phyloP scores from a whole-genome alignment of 2,888 invertebrate species.

The Cyclophora punctaria region DNA sequence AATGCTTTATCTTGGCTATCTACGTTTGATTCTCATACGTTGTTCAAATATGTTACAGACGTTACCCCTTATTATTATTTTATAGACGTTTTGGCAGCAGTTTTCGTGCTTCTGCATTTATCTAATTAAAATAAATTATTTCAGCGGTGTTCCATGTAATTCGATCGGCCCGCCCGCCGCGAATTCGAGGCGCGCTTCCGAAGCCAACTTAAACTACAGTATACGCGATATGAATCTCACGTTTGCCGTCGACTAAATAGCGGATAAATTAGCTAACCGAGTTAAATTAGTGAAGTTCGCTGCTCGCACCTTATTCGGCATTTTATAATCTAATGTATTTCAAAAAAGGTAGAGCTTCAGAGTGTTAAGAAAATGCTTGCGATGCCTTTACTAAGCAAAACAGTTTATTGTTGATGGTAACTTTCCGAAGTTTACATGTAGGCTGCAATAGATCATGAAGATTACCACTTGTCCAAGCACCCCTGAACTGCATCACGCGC shows the following conservation, averaged over 20 bases:
- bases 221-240: slow-evolving; percentile 67
- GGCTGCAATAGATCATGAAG: slow-evolving; percentile 24
- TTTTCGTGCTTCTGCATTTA: slow-evolving; percentile 1
- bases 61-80: too few species aligned
- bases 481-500: slow-evolving; percentile 18
- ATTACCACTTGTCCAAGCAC: slow-evolving; percentile 14
- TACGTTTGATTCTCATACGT: slow-evolving; percentile 16
- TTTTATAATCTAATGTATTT: slow-evolving; percentile 22
- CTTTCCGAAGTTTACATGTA: too few species aligned
- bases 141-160: slow-evolving; percentile 26
- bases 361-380: too few species aligned
- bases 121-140: slow-evolving; percentile 25
- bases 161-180: slow-evolving; percentile 49
- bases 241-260: slow-evolving; percentile 65
- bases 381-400: too few species aligned
- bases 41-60: not conserved
- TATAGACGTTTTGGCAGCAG: not conserved
- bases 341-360: slow-evolving; percentile 3
- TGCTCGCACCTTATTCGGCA: slow-evolving; percentile 26
- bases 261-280: slow-evolving; percentile 66
- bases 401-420: too few species aligned
- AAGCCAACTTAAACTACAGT: slow-evolving; percentile 50
- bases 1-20: slow-evolving; percentile 22
- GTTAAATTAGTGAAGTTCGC: slow-evolving; percentile 54
- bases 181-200: slow-evolving; percentile 49